Evolutionary conservation across 2,888 invertebrate species (phyloP), one percentile per base, ranked within the genome.

Genomic region (Parnassius smintheus): DNA sequence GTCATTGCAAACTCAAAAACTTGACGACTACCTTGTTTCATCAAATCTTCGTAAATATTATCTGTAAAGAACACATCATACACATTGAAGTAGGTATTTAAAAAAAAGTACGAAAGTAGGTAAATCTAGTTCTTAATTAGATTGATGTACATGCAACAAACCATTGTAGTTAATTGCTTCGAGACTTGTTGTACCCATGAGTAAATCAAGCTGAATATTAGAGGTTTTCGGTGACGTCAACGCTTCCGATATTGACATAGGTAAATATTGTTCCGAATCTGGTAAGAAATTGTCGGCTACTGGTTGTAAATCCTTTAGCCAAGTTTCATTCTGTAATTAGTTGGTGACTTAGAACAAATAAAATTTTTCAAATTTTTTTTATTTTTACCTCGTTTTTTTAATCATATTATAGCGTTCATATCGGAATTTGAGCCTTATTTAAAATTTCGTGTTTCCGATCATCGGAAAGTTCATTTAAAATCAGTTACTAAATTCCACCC

Each of bases 111-210:
- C 11, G 10, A n/a, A 9, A 41, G 42, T 18, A 18, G 18, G 18
- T n/a, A 45, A 44, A 2, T 49, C 49, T 58, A 35, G 0, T 35
- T 35, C 35, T 7, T 35, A 35, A 35, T 7, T 35, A 35, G 35
- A 35, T 4, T 35, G 35, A 35, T 35, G 4, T 7, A 35, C 35
- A 35, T 35, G 35, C 7, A 35, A 74, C 83, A 70, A 73, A 93
- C 93, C 89, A 72, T 92, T 85, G 70, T 93, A 86, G 69, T 94
- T 92, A 52, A 94, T 88, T 42, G 93, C 93, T 77, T 95, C 95
- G 69, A 95, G 93, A 72, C 93, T 93, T n/a, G 94, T 93, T 58
- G 95, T 92, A 25, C 96, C 96, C 57, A 95, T 91, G 61, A 96
- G 83, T 54, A 95, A 82, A 42, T 95, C 94, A 13, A 96, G 92